phyloP scores from a whole-genome alignment of 1,140 invertebrate species.

The Oscheius sp. region DNA sequence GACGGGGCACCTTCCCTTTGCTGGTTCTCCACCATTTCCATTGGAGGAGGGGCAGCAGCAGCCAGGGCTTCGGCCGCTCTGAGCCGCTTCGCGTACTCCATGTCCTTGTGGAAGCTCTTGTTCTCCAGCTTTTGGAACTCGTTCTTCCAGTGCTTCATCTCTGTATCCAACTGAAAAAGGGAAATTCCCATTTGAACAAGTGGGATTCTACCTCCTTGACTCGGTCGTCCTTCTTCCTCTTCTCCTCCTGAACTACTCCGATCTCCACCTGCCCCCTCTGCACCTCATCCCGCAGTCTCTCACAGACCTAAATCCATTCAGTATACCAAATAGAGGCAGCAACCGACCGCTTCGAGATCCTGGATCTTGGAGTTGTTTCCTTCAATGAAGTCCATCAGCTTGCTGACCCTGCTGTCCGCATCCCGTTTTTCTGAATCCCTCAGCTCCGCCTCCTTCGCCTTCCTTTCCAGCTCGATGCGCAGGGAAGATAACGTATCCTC shows the following conservation, averaged over 20 bases:
- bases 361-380: background rate
- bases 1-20: background rate
- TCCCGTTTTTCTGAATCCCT: background rate
- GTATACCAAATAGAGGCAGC: background rate
- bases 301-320: background rate
- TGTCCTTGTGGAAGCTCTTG: background rate
- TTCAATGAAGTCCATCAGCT: background rate
- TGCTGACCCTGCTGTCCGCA: background rate
- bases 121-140: constrained; percentile 11
- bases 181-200: too few relatives aligned
- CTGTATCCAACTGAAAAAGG: too few relatives aligned
- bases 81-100: background rate
- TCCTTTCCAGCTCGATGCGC: background rate
- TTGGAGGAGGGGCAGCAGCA: background rate
- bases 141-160: constrained; percentile 10
- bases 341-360: background rate
- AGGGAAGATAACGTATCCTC: background rate
- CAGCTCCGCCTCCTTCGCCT: background rate
- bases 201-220: background rate
- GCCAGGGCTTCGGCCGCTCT: background rate
- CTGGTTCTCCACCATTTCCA: background rate
- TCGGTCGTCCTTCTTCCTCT: constrained; percentile 14
- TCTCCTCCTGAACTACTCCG: background rate
- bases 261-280: background rate
- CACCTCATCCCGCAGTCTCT: constrained; percentile 16